These are phyloP conservation scores for Gastrophysa polygoni DNA, from an alignment of 2,888 invertebrate species.

Conservation along the genomic window DNA sequence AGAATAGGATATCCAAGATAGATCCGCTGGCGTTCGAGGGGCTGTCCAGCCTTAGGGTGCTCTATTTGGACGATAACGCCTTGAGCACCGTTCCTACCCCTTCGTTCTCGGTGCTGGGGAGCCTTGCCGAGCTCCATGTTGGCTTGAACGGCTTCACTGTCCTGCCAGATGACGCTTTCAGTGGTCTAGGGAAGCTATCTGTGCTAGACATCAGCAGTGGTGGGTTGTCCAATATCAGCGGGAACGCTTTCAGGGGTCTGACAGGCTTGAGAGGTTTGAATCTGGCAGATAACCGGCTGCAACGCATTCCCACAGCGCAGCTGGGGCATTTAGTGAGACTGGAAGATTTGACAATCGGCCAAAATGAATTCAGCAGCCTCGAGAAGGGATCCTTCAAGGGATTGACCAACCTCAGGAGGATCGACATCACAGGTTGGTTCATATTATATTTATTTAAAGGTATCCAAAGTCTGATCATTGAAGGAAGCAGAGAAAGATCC, in stretches of 20 bases:
- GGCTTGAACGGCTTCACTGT: constrained; percentile 82
- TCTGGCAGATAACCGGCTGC: constrained; percentile 79
- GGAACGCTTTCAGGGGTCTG: constrained; percentile 76
- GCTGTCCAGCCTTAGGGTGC: constrained; percentile 74
- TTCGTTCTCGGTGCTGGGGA: constrained; percentile 74
- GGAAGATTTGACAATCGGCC: constrained; percentile 82
- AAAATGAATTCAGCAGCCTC: constrained; percentile 77
- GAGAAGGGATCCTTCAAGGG: constrained; percentile 79
- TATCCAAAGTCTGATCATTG: not conserved
- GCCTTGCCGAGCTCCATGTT: constrained; percentile 82
- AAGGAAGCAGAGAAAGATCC: too few species aligned
- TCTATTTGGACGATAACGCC: constrained; percentile 86
- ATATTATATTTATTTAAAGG: not conserved
- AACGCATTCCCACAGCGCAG: constrained; percentile 76
- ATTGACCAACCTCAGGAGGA: constrained; percentile 73
- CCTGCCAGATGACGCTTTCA: constrained; percentile 79
- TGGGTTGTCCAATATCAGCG: constrained; percentile 78
- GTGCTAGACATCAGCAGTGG: constrained; percentile 82
- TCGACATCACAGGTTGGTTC: constrained; percentile 68
- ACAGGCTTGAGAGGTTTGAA: constrained; percentile 77
- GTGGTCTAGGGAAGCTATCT: constrained; percentile 74
- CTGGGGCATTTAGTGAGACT: constrained; percentile 73
- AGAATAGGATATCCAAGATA: constrained; percentile 82
- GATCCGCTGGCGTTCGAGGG: constrained; percentile 80
- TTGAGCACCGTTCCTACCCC: constrained; percentile 77